These are phyloP conservation scores for Labroides dimidiatus DNA, from an alignment of 2,797 vertebrate species.

Conservation along the genomic window DNA sequence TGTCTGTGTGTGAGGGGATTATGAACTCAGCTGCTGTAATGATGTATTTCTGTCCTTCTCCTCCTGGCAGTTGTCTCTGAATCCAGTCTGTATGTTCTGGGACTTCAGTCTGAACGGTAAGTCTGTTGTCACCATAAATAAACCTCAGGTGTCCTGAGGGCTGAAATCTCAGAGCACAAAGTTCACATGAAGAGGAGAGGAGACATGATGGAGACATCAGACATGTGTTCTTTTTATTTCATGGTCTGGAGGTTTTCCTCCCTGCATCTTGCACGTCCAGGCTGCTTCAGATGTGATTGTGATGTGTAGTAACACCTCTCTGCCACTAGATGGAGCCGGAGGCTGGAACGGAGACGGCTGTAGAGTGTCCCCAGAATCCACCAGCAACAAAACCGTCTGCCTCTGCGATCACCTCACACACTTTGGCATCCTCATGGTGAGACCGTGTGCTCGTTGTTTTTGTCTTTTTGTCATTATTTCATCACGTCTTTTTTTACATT, in stretches of 20 bases:
- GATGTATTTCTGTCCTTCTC: neutral
- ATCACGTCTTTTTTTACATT: no score
- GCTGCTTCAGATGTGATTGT: neutral
- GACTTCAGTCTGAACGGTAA: slow-evolving; percentile 91
- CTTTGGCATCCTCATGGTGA: slow-evolving; percentile 96
- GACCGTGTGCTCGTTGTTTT: slow-evolving; percentile 32
- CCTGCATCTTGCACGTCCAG: no score
- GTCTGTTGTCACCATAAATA: slow-evolving; percentile 62
- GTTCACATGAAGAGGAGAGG: no score
- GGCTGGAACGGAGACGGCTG: slow-evolving; percentile 92
- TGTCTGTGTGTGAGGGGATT: no score
- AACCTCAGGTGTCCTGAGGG: no score
- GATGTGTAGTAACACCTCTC: slow-evolving; percentile 30
- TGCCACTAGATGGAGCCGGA: slow-evolving; percentile 85
- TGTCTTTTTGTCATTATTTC: no score
- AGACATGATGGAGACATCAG: no score
- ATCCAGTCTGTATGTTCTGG: slow-evolving; percentile 93
- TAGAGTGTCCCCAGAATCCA: slow-evolving; percentile 75
- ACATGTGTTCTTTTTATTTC: no score
- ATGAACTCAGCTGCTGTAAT: neutral
- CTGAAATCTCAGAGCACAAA: no score
- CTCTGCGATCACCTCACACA: slow-evolving; percentile 95
- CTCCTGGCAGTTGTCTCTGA: slow-evolving; percentile 72
- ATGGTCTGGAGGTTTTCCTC: no score
- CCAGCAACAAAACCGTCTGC: slow-evolving; percentile 87